Conservation (phyloP, 2,113 vertebrate genomes). For the Grus americana region DNA sequence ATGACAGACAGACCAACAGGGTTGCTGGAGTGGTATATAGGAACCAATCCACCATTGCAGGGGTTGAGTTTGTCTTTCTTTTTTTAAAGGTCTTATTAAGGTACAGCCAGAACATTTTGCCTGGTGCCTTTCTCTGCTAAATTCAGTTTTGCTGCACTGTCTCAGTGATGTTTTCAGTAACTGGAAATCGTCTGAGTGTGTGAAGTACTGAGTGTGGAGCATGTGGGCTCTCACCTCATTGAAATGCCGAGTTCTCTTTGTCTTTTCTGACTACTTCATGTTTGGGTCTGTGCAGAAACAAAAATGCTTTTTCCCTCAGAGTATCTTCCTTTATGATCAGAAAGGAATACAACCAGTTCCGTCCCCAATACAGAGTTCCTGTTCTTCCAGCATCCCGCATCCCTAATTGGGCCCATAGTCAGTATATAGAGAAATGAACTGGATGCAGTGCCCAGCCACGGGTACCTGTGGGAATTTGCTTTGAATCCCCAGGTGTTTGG, state of each 20-base stretch:
- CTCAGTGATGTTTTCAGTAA: not conserved
- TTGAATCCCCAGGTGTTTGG: not conserved
- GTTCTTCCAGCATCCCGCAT: not conserved
- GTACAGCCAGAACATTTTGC: not conserved
- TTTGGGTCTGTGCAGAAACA: not conserved
- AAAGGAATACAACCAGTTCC: not conserved
- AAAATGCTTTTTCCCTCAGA: not conserved
- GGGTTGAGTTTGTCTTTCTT: not conserved
- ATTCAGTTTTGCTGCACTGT: not conserved
- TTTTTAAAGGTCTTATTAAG: not conserved
- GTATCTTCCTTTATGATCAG: not conserved
- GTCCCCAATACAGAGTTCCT: not conserved
- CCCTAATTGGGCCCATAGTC: not conserved
- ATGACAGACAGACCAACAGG: not conserved
- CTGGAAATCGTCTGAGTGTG: not conserved
- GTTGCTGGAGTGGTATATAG: not conserved
- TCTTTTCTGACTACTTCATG: not conserved
- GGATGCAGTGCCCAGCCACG: not conserved
- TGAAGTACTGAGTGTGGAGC: not conserved
- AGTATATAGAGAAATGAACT: not conserved
- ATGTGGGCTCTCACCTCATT: not conserved
- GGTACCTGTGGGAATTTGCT: not conserved
- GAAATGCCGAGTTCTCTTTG: not conserved
- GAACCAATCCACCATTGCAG: not conserved
- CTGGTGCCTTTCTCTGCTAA: not conserved